Conservation (phyloP, 37 sponge, comb jelly and placozoan species). For the Hexactinellida sp. region DNA sequence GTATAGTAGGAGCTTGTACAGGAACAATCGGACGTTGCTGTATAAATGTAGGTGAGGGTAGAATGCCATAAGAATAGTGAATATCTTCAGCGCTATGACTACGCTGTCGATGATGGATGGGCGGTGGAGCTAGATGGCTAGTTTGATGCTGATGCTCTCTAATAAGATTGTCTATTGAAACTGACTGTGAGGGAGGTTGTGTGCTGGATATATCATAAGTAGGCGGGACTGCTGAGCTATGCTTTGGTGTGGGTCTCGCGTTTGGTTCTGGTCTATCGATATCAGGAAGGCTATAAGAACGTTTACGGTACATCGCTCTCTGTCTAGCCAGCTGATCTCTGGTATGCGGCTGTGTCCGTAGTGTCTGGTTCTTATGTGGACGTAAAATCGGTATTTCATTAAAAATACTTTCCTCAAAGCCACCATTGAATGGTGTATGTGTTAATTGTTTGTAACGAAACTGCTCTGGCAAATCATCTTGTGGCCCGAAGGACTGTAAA, state of each 20-base stretch:
- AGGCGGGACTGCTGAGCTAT: neutral
- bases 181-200: neutral
- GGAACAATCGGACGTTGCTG: neutral
- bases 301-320: neutral
- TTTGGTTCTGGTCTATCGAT: neutral
- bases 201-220: neutral
- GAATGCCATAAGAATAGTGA: neutral
- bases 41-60: neutral
- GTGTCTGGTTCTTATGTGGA: neutral
- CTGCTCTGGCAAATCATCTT: neutral
- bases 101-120: neutral
- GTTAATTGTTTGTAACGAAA: neutral
- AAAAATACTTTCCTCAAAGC: neutral
- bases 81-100: neutral
- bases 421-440: neutral
- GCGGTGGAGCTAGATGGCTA: neutral
- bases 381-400: neutral
- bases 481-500: neutral
- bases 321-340: neutral
- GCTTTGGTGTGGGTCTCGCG: neutral
- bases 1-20: neutral
- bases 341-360: neutral
- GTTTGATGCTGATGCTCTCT: neutral
- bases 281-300: neutral
- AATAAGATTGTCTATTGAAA: slow-evolving; percentile 3